phyloP scores from a whole-genome alignment of 2,113 vertebrate species.

The Ardeotis arabs region DNA sequence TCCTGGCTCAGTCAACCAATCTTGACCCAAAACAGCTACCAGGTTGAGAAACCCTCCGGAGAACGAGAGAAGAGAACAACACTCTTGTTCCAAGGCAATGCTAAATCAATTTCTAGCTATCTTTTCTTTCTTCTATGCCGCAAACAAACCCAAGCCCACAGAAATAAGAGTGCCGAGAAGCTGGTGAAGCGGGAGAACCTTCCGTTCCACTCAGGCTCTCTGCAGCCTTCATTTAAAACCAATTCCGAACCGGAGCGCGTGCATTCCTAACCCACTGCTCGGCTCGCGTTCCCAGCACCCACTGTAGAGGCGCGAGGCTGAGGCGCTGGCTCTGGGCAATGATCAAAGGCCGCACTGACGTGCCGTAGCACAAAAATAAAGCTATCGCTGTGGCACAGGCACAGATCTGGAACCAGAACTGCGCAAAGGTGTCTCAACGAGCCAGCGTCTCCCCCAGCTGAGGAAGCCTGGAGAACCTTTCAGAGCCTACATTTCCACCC shows the following conservation, averaged over 20 bases:
- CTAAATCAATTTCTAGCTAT: neutral
- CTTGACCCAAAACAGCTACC: fast-evolving
- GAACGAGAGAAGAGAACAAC: too few relatives aligned
- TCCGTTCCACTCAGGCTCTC: neutral
- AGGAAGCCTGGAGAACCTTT: fast-evolving
- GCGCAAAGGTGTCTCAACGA: fast-evolving
- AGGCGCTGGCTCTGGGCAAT: neutral
- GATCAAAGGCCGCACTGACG: neutral
- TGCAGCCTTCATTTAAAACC: neutral
- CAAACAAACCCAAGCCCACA: neutral
- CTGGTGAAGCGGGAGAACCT: neutral
- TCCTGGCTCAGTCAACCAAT: neutral
- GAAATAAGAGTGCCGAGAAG: neutral
- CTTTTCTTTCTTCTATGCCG: neutral
- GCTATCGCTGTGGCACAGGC: neutral
- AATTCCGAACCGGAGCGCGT: fast-evolving
- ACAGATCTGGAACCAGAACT: neutral
- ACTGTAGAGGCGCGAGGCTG: fast-evolving
- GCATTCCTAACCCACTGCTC: fast-evolving
- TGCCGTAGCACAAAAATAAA: fast-evolving
- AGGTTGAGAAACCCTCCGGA: neutral
- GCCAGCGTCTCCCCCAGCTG: neutral
- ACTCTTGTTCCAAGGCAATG: neutral
- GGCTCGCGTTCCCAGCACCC: neutral
- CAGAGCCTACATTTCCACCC: neutral